phyloP scores from a whole-genome alignment of 2,797 vertebrate genomes.

The Cossypha dichroa region DNA sequence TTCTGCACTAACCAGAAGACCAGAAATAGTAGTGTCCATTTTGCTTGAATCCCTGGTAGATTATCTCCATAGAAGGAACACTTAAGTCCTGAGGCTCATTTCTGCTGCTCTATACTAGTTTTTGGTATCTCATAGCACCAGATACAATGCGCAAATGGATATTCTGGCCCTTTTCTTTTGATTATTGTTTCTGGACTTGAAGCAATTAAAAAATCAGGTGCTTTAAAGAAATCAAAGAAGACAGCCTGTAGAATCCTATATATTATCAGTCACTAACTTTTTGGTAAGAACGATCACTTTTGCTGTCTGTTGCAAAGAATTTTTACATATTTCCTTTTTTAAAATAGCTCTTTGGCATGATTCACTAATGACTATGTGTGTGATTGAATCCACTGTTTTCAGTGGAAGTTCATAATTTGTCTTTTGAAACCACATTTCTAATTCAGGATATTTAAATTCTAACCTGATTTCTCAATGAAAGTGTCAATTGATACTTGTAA shows the following conservation, averaged over 20 bases:
- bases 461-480: background rate
- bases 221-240: background rate
- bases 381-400: background rate
- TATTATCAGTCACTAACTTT: background rate
- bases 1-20: background rate
- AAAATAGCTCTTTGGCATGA: background rate
- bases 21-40: background rate
- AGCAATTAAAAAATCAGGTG: background rate
- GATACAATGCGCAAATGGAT: background rate
- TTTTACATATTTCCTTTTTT: background rate
- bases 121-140: background rate
- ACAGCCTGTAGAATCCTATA: background rate
- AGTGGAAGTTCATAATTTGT: background rate
- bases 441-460: background rate
- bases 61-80: background rate
- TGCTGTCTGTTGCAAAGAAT: background rate
- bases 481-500: background rate
- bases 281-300: fast-evolving
- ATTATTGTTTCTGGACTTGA: background rate
- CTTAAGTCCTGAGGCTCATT: background rate
- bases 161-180: background rate
- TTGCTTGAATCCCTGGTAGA: background rate
- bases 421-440: background rate
- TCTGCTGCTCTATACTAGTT: background rate
- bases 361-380: background rate